Base-by-base conservation (phyloP, 2,113 vertebrate genomes). In the Zosterops pallidus region DNA sequence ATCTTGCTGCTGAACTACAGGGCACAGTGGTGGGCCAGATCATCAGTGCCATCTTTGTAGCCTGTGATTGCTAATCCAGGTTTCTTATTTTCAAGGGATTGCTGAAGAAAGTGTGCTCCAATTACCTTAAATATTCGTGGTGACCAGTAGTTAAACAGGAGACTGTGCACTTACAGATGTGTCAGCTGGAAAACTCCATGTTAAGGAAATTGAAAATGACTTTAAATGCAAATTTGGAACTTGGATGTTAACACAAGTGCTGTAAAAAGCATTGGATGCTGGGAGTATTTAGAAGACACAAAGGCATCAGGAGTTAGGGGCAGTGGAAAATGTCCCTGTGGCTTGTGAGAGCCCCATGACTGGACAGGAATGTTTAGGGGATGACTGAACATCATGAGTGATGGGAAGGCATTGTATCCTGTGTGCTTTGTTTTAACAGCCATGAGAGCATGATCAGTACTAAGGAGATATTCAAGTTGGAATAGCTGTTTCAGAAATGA, bases 241-340 rank as follows among this genome's bases (percentile, higher is more conserved):
- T 81, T 90, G 22, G 28, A 26, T 57, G 24, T 11, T 5, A 77
- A 19, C 6, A 13, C 5, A 83, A 71, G 14, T 42, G 11, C 62
- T 83, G 59, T 17, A 37, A 33, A 57, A 67, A 63, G 6, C 14
- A 20, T 33, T 63, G 24, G 35, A 44, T 33, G 2, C 29, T 41
- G 16, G 23, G n/a, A 33, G 16, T 23, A 14, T 50, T 46, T 90
- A 60, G 35, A 77, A 53, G 8, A 35, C 3, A 16, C 0, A 0
- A 63, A 59, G 18, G 24, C 17, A 47, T 44, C 5, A 31, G 7
- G 42, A 62, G 8, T 63, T 55, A 23, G 20, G 68, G 76, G 35
- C 6, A n/a, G 15, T 16, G 20, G 14, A 50, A 59, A 56, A 62
- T 46, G 24, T 64, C 16, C 24, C 5, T 2, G 9, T 59, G 39